A percentile compares a stretch with the other conserved stretches of the same genome.
phyloP scores from a whole-genome alignment of 2,888 invertebrate genomes.

The Hymenopus coronatus region DNA sequence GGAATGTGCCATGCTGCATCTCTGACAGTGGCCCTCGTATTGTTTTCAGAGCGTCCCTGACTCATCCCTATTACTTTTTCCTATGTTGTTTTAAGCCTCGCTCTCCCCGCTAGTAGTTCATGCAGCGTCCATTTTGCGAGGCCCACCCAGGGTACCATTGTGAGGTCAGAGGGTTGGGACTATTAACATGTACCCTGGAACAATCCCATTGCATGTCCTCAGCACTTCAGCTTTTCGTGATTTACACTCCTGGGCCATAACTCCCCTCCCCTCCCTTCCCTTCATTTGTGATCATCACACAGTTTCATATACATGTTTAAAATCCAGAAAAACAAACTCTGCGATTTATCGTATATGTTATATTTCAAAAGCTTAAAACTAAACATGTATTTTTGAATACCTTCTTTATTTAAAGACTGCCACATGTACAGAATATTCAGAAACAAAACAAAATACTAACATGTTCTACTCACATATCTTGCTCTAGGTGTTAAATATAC shows the following conservation, averaged over 20 bases:
- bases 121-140: neutral
- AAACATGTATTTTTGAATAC: no score
- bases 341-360: no score
- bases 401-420: no score
- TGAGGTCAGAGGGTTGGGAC: neutral
- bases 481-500: no score
- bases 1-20: neutral
- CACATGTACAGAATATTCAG: no score
- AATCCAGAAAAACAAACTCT: no score
- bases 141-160: neutral
- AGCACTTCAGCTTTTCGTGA: neutral
- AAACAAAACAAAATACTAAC: no score
- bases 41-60: neutral
- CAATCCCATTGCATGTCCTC: neutral
- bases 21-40: neutral
- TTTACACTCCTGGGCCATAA: neutral
- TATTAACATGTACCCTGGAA: neutral
- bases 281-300: neutral
- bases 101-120: neutral
- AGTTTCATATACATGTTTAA: neutral
- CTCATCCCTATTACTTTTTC: neutral
- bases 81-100: neutral
- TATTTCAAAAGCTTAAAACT: no score
- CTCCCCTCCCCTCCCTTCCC: neutral
- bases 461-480: no score